Evolutionary conservation across 2,113 vertebrate species (phyloP).

Genomic region (Cyprichromis sp.): DNA sequence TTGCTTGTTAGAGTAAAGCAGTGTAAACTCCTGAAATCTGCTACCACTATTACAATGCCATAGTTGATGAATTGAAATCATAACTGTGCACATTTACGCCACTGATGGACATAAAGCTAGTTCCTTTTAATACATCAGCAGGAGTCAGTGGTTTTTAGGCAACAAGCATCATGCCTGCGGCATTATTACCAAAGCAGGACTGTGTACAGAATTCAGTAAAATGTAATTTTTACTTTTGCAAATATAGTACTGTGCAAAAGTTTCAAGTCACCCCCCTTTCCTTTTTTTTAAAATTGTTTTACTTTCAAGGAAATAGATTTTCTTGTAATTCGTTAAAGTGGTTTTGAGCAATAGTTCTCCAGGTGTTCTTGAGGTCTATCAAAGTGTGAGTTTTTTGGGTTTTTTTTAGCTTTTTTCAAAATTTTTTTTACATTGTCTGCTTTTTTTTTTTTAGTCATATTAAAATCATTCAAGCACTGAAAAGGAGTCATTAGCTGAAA

Average conservation of each 20-base stretch:
- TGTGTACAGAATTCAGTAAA: not conserved
- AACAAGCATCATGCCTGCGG: not conserved
- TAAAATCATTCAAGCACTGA: not conserved
- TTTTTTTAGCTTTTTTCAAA: fast-evolving
- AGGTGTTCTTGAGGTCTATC: not conserved
- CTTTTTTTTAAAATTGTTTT: not conserved
- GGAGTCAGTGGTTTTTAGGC: not conserved
- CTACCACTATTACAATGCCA: not conserved
- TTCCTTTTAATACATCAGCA: not conserved
- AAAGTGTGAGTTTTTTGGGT: fast-evolving
- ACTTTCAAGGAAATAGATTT: not conserved
- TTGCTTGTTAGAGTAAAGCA: not conserved
- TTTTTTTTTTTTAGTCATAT: not conserved
- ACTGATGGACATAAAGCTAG: not conserved
- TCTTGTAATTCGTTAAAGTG: not conserved
- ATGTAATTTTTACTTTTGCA: not conserved
- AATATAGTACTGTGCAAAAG: not conserved
- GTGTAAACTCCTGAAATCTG: not conserved
- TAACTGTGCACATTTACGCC: not conserved
- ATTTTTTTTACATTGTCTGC: not conserved
- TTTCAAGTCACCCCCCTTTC: not conserved
- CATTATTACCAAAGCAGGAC: not conserved
- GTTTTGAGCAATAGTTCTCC: not conserved
- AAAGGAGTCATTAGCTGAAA: not conserved
- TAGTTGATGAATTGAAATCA: not conserved